Conservation (phyloP, 1,140 invertebrate genomes). For the Heliconius melpomene region DNA sequence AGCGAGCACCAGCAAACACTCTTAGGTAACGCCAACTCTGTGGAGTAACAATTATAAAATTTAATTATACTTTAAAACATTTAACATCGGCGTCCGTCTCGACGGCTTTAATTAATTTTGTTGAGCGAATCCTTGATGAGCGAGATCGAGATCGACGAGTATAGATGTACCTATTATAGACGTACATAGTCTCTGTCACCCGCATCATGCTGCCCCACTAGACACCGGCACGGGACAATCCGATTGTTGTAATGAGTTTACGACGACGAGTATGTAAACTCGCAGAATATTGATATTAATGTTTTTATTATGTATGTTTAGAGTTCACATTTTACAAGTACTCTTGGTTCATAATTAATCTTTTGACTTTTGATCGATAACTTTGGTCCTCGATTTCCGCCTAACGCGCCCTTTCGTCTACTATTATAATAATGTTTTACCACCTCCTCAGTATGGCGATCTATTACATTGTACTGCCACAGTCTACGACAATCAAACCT, state of each 20-base stretch:
- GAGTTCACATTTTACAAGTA: too few relatives aligned
- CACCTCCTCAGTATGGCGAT: too few relatives aligned
- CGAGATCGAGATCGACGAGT: constrained; percentile 38
- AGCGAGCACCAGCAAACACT: not conserved
- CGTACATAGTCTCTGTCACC: constrained; percentile 28
- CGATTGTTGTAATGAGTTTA: constrained; percentile 14
- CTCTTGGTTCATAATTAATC: too few relatives aligned
- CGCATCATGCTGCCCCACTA: constrained; percentile 42
- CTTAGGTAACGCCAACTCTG: not conserved
- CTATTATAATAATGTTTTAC: too few relatives aligned
- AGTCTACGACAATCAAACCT: not conserved
- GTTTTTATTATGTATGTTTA: too few relatives aligned
- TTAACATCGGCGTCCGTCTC: constrained; percentile 1
- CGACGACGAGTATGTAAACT: too few relatives aligned
- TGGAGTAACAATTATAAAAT: not conserved
- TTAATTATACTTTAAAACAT: constrained; percentile 7
- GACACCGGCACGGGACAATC: constrained; percentile 8
- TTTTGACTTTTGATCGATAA: too few relatives aligned
- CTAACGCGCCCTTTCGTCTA: too few relatives aligned
- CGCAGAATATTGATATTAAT: too few relatives aligned
- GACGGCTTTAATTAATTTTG: constrained; percentile 46
- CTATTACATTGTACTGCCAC: not conserved
- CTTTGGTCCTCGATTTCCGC: too few relatives aligned
- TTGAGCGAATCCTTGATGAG: constrained; percentile 43
- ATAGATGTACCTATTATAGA: not conserved